Percentiles rank a stretch among this genome's conserved stretches.
Conservation (phyloP, 2,888 invertebrate genomes). For the Microplitis deprimator region DNA sequence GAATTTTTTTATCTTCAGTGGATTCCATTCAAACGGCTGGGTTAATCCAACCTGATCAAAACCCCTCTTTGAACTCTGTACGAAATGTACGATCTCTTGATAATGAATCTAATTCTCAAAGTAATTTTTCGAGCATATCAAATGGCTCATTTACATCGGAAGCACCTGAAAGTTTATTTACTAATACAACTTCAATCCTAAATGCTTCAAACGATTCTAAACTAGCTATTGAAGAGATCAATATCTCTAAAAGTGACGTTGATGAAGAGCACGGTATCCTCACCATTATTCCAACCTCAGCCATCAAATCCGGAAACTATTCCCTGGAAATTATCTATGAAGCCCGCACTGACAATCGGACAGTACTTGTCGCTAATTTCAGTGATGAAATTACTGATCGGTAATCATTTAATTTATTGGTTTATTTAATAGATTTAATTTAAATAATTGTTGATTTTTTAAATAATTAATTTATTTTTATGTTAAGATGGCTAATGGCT, state of each 20-base stretch:
- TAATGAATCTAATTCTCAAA: neutral
- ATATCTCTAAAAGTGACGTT: slow-evolving; percentile 51
- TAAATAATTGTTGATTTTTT: slow-evolving; percentile 7
- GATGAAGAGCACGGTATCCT: slow-evolving; percentile 56
- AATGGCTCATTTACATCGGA: neutral
- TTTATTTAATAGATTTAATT: slow-evolving; percentile 10
- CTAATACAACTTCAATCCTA: neutral
- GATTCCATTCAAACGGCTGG: too few relatives aligned
- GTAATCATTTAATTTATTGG: neutral
- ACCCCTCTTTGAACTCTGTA: neutral
- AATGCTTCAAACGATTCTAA: neutral
- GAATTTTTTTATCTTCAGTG: too few relatives aligned
- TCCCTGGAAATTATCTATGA: slow-evolving; percentile 61
- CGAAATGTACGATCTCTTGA: neutral
- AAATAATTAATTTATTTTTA: slow-evolving; percentile 13
- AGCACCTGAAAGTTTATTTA: slow-evolving; percentile 12
- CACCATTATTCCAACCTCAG: slow-evolving; percentile 51
- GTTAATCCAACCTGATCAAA: too few relatives aligned
- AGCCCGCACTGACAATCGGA: slow-evolving; percentile 45
- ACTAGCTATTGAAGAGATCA: neutral
- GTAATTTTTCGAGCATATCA: slow-evolving; percentile 2
- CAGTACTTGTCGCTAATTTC: slow-evolving; percentile 45
- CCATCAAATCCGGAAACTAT: slow-evolving; percentile 56
- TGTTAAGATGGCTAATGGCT: slow-evolving; percentile 55
- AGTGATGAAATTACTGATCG: slow-evolving; percentile 38